Conservation (phyloP, 1,140 invertebrate species). For the Hermatobates lingyangjiaoensis region DNA sequence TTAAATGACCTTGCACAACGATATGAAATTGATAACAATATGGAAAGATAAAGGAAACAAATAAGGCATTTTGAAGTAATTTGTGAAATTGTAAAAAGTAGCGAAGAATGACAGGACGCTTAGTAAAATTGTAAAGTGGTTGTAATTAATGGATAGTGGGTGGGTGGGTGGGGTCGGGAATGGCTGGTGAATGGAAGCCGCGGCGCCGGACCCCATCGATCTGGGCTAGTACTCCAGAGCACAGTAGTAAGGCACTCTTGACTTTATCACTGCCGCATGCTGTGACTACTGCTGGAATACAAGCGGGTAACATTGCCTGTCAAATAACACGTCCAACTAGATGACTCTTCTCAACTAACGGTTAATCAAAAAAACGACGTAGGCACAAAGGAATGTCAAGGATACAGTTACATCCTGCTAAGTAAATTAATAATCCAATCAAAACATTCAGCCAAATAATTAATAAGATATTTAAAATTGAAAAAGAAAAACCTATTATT, state of each 20-base stretch:
- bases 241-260: slow-evolving; percentile 10
- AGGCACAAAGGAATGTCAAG: slow-evolving; percentile 12
- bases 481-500: neutral
- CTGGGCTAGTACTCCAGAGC: slow-evolving; percentile 12
- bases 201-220: slow-evolving; percentile 8
- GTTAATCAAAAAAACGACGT: slow-evolving; percentile 5
- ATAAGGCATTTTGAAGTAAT: no score
- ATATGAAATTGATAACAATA: no score
- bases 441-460: no score
- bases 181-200: slow-evolving; percentile 13
- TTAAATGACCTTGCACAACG: no score
- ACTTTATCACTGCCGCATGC: neutral
- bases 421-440: neutral
- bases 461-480: no score
- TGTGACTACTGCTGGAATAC: neutral
- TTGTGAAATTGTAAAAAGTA: no score
- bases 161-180: slow-evolving; percentile 10
- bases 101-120: no score
- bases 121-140: no score
- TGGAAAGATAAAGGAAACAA: no score
- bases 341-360: neutral
- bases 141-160: neutral
- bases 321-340: neutral
- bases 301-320: neutral
- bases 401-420: slow-evolving; percentile 4